Conservation (phyloP, 2,888 invertebrate genomes). For the Acanthacorydalis orientalis region DNA sequence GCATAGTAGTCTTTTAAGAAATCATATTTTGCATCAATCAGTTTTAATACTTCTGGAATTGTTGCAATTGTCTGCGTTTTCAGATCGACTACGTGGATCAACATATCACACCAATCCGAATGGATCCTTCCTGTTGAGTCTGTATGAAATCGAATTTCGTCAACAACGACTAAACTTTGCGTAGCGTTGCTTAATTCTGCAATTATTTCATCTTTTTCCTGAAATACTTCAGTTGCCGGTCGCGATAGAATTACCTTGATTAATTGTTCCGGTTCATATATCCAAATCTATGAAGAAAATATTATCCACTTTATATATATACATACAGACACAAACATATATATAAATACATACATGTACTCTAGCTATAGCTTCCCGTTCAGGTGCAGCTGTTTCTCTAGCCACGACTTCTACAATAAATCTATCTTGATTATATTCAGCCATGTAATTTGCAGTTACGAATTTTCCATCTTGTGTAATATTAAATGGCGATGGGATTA, state of each 20-base stretch:
- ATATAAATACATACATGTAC: slow-evolving; percentile 47
- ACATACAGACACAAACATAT: not conserved
- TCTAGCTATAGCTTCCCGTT: slow-evolving; percentile 55
- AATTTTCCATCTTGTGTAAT: slow-evolving; percentile 54
- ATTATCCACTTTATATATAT: not conserved
- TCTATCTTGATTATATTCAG: slow-evolving; percentile 76
- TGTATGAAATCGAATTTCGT: slow-evolving; percentile 58
- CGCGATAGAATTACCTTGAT: slow-evolving; percentile 72
- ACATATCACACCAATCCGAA: slow-evolving; percentile 70
- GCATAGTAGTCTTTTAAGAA: slow-evolving; percentile 63
- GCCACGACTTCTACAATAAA: slow-evolving; percentile 74
- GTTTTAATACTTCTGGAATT: slow-evolving; percentile 61
- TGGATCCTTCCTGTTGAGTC: slow-evolving; percentile 43
- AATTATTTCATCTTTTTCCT: slow-evolving; percentile 53
- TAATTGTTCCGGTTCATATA: slow-evolving; percentile 69
- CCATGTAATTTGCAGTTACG: slow-evolving; percentile 64
- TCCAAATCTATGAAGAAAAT: slow-evolving; percentile 53
- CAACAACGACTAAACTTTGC: slow-evolving; percentile 60
- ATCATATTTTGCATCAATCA: slow-evolving; percentile 73
- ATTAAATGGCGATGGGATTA: slow-evolving; percentile 77
- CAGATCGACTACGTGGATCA: slow-evolving; percentile 66
- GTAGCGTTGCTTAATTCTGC: slow-evolving; percentile 60
- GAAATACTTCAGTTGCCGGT: slow-evolving; percentile 58
- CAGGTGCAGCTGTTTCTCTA: slow-evolving; percentile 62
- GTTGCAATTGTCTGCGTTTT: slow-evolving; percentile 55